phyloP scores from a whole-genome alignment of 2,888 invertebrate genomes.

The Microctonus hyperodae region DNA sequence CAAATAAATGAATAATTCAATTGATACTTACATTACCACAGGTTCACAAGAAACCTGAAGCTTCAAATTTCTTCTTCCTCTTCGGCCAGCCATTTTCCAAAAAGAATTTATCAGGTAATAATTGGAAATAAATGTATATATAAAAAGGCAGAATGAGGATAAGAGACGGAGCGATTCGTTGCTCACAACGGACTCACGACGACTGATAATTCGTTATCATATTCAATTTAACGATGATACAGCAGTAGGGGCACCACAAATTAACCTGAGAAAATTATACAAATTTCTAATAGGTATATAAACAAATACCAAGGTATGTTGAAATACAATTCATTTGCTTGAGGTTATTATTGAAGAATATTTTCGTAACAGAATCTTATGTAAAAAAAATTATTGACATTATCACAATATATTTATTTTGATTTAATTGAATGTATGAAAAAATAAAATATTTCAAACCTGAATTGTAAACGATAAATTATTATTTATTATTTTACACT shows the following conservation, averaged over 20 bases:
- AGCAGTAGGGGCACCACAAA: not conserved
- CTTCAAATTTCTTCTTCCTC: slow-evolving; percentile 63
- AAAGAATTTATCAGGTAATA: not conserved
- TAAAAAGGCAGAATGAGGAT: too few relatives aligned
- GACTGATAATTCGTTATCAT: slow-evolving; percentile 12
- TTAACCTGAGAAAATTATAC: slow-evolving; percentile 7
- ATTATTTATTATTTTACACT: too few relatives aligned
- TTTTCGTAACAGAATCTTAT: not conserved
- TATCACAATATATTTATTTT: not conserved
- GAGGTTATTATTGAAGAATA: not conserved
- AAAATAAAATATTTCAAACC: too few relatives aligned
- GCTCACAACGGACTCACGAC: slow-evolving; percentile 19
- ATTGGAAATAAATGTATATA: too few relatives aligned
- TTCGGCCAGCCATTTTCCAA: slow-evolving; percentile 53
- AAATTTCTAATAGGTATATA: not conserved
- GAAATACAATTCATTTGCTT: not conserved
- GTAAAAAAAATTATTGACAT: not conserved
- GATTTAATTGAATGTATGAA: not conserved
- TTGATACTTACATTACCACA: slow-evolving; percentile 64
- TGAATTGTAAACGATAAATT: too few relatives aligned
- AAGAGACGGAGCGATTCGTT: slow-evolving; percentile 10
- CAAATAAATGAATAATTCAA: not conserved
- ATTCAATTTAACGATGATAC: slow-evolving; percentile 2
- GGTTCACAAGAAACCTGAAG: slow-evolving; percentile 66
- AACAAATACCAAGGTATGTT: not conserved